Conservation (phyloP, 2,797 vertebrate genomes). For the Aythya fuligula region DNA sequence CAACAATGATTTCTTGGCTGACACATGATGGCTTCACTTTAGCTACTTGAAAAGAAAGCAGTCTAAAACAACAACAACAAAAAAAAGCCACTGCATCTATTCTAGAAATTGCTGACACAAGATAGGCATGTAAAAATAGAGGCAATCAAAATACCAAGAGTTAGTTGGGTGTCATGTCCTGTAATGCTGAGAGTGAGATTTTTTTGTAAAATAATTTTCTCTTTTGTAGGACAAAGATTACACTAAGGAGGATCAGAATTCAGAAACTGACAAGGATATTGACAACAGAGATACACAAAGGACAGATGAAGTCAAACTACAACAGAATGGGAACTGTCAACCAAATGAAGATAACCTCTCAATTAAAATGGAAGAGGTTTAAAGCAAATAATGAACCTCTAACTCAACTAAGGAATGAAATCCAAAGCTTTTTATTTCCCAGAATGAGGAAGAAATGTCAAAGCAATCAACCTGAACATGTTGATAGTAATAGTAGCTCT, state of each 20-base stretch:
- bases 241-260: conserved; percentile 73
- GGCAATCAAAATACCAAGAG: neutral
- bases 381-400: conserved; percentile 50
- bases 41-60: neutral
- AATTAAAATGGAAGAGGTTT: conserved; percentile 71
- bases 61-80: neutral
- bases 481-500: conserved; percentile 57
- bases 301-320: conserved; percentile 76
- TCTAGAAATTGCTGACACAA: neutral
- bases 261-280: conserved; percentile 76
- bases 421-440: conserved; percentile 73
- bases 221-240: conserved; percentile 79
- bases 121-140: neutral
- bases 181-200: neutral
- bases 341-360: conserved; percentile 79
- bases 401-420: conserved; percentile 48
- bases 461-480: conserved; percentile 55
- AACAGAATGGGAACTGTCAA: conserved; percentile 90
- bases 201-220: conserved; percentile 3
- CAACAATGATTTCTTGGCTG: neutral
- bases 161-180: neutral
- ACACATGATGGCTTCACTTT: fast-evolving
- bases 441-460: conserved; percentile 65
- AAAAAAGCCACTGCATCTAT: fast-evolving
- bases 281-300: conserved; percentile 79